phyloP scores from a whole-genome alignment of 2,113 vertebrate species.

The Sialia sialis region DNA sequence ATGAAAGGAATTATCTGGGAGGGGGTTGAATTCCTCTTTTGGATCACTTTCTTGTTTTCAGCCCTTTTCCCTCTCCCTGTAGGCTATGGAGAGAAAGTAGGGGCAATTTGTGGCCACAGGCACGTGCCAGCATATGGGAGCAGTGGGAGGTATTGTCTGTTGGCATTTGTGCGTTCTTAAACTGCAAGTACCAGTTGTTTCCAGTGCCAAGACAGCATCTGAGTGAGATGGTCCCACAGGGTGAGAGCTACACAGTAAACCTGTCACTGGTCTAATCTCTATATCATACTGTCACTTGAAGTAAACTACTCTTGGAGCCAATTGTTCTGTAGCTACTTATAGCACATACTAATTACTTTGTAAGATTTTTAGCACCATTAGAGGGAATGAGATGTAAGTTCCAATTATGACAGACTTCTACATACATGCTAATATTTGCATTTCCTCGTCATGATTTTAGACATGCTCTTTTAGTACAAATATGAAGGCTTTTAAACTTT shows the following conservation, averaged over 20 bases:
- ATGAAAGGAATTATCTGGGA: not conserved
- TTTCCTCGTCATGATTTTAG: not conserved
- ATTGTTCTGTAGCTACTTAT: not conserved
- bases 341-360: not conserved
- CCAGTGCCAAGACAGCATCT: fast-evolving
- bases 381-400: not conserved
- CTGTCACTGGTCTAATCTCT: not conserved
- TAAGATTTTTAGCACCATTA: not conserved
- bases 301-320: not conserved
- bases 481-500: not conserved
- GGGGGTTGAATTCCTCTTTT: not conserved
- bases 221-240: not conserved
- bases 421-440: not conserved
- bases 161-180: not conserved
- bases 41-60: not conserved
- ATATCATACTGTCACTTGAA: not conserved
- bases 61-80: not conserved
- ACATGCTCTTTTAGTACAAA: not conserved
- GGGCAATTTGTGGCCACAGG: not conserved
- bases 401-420: not conserved
- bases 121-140: not conserved
- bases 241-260: not conserved
- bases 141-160: not conserved
- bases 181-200: not conserved
- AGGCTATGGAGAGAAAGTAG: not conserved